Percentiles rank a stretch among this genome's conserved stretches.
phyloP scores from a whole-genome alignment of 2,888 invertebrate genomes.

The Andrena minutula region DNA sequence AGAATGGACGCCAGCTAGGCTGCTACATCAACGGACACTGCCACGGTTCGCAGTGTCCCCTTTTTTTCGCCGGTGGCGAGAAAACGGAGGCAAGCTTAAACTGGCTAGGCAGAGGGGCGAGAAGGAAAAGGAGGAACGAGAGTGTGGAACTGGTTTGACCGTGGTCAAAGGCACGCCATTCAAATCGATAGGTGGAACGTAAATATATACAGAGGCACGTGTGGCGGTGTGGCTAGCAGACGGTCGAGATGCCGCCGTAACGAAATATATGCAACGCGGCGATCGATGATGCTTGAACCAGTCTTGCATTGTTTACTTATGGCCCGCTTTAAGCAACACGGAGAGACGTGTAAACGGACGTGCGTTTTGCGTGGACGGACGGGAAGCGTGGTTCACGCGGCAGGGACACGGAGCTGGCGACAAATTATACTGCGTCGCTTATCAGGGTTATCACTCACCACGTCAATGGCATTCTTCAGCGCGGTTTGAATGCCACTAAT shows the following conservation, averaged over 20 bases:
- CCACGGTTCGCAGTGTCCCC: neutral
- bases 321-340: neutral
- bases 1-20: slow-evolving; percentile 3
- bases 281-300: slow-evolving; percentile 42
- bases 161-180: slow-evolving; percentile 22
- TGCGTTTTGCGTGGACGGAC: neutral
- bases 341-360: neutral
- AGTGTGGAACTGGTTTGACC: slow-evolving; percentile 8
- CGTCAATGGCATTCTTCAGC: slow-evolving; percentile 84
- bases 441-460: slow-evolving; percentile 79
- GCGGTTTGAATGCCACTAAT: slow-evolving; percentile 83
- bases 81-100: neutral
- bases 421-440: neutral
- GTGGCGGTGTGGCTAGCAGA: slow-evolving; percentile 24
- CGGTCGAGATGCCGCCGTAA: neutral
- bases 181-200: slow-evolving; percentile 45
- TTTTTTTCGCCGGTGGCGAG: neutral
- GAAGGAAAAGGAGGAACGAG: neutral
- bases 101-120: neutral
- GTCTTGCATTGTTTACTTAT: neutral
- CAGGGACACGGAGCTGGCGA: neutral
- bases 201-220: slow-evolving; percentile 62
- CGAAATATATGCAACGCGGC: slow-evolving; percentile 18
- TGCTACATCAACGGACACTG: neutral
- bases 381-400: neutral